Evolutionary conservation across 2,888 invertebrate genomes (phyloP).

Genomic region (Apotomis betuletana): DNA sequence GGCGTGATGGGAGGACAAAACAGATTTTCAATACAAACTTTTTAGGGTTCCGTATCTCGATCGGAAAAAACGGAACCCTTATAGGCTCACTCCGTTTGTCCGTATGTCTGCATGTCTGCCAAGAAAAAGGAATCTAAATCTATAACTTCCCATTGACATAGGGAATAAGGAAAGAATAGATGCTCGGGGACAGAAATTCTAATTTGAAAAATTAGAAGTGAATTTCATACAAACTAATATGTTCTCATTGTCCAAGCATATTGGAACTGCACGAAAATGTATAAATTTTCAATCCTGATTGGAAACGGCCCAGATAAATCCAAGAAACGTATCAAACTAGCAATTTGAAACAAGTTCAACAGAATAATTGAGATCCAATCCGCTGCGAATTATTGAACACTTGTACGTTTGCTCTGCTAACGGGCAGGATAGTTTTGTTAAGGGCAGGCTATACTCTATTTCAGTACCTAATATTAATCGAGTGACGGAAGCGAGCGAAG

Average conservation of each 20-base stretch:
- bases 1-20: too few species aligned
- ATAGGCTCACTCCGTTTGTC: too few species aligned
- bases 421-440: constrained; percentile 34
- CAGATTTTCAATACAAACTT: too few species aligned
- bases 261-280: background rate
- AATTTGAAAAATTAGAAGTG: too few species aligned
- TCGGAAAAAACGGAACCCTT: too few species aligned
- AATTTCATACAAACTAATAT: background rate
- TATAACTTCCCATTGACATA: too few species aligned
- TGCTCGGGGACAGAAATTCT: too few species aligned
- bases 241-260: background rate
- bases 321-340: constrained; percentile 28
- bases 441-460: background rate
- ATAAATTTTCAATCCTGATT: constrained; percentile 21
- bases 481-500: background rate
- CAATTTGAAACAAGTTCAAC: constrained; percentile 39
- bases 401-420: constrained; percentile 39
- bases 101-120: too few species aligned
- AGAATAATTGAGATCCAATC: constrained; percentile 40
- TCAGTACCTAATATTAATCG: too few species aligned
- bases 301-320: constrained; percentile 30
- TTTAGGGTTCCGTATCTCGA: too few species aligned
- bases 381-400: constrained; percentile 40
- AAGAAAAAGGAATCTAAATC: too few species aligned
- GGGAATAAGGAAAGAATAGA: too few species aligned